Base-by-base conservation (phyloP, 2,888 invertebrate genomes). In the Mylabris sibirica region DNA sequence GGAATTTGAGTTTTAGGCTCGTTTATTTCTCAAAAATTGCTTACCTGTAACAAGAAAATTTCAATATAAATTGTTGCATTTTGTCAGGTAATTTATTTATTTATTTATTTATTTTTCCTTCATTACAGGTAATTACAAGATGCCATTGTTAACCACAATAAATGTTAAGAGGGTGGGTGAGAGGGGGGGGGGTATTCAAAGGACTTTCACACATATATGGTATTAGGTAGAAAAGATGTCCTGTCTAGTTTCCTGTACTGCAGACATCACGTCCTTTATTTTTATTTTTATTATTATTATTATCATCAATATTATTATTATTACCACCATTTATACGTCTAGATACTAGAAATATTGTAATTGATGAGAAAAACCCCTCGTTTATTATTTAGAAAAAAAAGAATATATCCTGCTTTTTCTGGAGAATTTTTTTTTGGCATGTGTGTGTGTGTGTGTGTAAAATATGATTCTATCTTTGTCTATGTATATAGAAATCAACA, bases 191-290 rank as follows among this genome's bases (percentile, higher is more conserved):
- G 24, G 53, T 12, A 53, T 53, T 53, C 53, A 53, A 53, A 53
- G 53, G 53, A 53, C 22, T 53, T 24, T 53, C 53, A 22, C 53
- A 53, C 53, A 53, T 24, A 53, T 24, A 53, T 12, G 53, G 53
- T 53, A 53, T 24, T 53, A 12, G 44, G 22, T 53, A 24, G 53
- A 12, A 24, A 26, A 64, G 34, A 26, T 53, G 63, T 65, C 57
- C 63, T 53, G 44, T 35, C 68, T 69, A 70, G 72, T 74, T 77
- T 77, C 77, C 76, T 75, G 76, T 75, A 68, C 65, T 68, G 67
- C 77, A 77, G 77, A 77, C 77, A 68, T 73, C 77, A 77, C 76
- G 77, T 77, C 73, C 53, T 53, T 49, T 20, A 30, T 30, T 30
- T 6, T 30, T 30, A 30, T 3, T 49, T 17, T 49, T 49, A 49